Evolutionary conservation across 92 coral and sea anemone species (phyloP), one percentile per base, ranked within the genome.

Genomic region (Zoanthus sansibaricus): DNA sequence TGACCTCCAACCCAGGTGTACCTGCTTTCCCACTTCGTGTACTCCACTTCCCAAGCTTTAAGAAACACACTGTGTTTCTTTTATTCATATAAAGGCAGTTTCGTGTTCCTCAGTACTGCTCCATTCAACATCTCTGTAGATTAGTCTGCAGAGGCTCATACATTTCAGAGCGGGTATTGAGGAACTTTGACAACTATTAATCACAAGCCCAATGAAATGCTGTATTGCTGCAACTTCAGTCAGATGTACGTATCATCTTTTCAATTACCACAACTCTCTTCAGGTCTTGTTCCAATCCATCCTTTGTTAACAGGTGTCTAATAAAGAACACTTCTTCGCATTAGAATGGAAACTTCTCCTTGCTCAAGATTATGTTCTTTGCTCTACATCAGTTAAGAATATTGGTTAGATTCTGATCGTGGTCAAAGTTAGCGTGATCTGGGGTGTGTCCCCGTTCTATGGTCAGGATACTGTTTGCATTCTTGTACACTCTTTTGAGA

Each of bases 201-300:
- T 92, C 7, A 75, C 89, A 80, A 92, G 52, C 3, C 95, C 95
- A 54, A 92, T 70, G 16, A 82, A 83, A 30, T 90, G 59, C 79
- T 78, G 84, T 10, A 92, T 89, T 37, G 42, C 42, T 37, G 42
- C 42, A 37, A 37, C 79, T 46, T 90, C 87, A 7, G 20, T 46
- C 2, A 93, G 89, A 31, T 58, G 59, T 68, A n/a, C n/a, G 77
- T 78, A 25, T n/a, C 91, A 90, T 92, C 8, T 86, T 86, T 10
- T 46, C 18, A 13, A 90, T 90, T 1, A 87, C 95, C 3, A 90
- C 76, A 12, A 90, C 86, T 82, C 89, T 92, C 11, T 20, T 30
- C 2, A 90, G 92, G 52, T 89, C 94, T 32, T 90, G 86, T 66
- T 89, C 86, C 7, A 89, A 79, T n/a, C 95, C 86, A 8, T 92